phyloP scores from a whole-genome alignment of 2,888 invertebrate genomes.

The Acrocera orbiculus region DNA sequence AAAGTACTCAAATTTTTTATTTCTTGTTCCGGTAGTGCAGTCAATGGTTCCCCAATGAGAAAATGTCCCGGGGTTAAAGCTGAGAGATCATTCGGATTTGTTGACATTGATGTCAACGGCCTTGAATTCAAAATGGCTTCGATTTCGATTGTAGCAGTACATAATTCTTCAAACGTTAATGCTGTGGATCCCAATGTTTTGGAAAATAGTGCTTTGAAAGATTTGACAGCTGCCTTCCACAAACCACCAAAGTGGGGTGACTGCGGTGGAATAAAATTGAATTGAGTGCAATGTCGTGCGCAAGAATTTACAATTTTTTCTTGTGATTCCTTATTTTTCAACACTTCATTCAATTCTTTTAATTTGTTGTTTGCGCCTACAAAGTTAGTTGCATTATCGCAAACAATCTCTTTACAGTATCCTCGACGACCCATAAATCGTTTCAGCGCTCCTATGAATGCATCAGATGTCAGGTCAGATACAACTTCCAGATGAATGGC shows the following conservation, averaged over 20 bases:
- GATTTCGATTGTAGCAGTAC: conserved; percentile 13
- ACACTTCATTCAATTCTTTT: not conserved
- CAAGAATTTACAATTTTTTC: not conserved
- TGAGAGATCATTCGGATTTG: conserved; percentile 13
- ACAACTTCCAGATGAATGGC: conserved; percentile 9
- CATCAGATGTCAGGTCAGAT: conserved; percentile 8
- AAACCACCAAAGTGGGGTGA: conserved; percentile 6
- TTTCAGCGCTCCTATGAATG: conserved; percentile 9
- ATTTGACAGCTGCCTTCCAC: conserved; percentile 7
- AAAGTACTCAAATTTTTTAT: not conserved
- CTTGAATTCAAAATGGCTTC: conserved; percentile 16
- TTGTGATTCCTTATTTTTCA: not conserved
- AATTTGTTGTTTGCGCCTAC: conserved; percentile 3
- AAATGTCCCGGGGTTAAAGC: conserved; percentile 12
- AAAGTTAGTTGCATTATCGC: conserved; percentile 8
- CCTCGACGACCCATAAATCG: conserved; percentile 7
- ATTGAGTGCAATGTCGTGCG: not conserved
- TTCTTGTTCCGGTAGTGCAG: not conserved
- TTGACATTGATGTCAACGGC: conserved; percentile 10
- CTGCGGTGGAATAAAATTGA: conserved; percentile 4
- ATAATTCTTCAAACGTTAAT: conserved; percentile 4
- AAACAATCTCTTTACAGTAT: conserved; percentile 2
- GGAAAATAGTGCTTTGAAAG: conserved; percentile 1
- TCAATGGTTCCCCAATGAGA: conserved; percentile 10
- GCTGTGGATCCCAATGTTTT: not conserved